phyloP scores from a whole-genome alignment of 64 coral and sea anemone genomes.

The Hydrozoanthus tunicans region DNA sequence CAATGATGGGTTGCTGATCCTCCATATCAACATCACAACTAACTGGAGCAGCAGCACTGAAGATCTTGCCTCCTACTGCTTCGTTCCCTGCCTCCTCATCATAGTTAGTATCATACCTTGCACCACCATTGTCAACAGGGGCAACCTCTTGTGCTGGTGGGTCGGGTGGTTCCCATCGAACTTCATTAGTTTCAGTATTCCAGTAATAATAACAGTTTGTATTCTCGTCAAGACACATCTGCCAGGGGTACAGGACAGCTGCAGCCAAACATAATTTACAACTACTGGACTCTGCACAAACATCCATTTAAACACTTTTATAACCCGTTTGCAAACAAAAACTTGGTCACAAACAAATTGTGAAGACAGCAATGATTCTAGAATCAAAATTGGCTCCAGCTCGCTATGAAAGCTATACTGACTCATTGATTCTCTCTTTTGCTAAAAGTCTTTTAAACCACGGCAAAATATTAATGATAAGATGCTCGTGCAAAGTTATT shows the following conservation, averaged over 20 bases:
- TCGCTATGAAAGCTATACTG: too few species aligned
- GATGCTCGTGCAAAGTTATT: too few species aligned
- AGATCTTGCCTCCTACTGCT: background rate
- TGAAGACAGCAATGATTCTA: too few species aligned
- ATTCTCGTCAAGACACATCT: conserved; percentile 32
- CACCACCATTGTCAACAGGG: background rate
- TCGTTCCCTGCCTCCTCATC: background rate
- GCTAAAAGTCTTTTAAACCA: too few species aligned
- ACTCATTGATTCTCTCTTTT: too few species aligned
- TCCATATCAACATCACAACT: conserved; percentile 3
- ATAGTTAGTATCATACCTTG: background rate
- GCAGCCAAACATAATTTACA: background rate
- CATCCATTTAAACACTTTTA: background rate
- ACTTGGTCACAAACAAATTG: background rate
- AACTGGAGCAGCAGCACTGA: background rate
- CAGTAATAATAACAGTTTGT: conserved; percentile 48
- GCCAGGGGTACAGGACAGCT: conserved; percentile 23
- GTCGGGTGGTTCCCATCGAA: conserved; percentile 9
- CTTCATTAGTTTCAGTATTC: conserved; percentile 41
- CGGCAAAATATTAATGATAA: too few species aligned
- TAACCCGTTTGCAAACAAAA: background rate
- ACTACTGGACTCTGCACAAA: background rate
- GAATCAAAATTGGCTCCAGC: too few species aligned
- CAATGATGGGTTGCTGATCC: background rate
- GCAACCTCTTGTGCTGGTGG: background rate